phyloP scores from a whole-genome alignment of 2,888 invertebrate genomes.

The Mechanitis mazaeus region DNA sequence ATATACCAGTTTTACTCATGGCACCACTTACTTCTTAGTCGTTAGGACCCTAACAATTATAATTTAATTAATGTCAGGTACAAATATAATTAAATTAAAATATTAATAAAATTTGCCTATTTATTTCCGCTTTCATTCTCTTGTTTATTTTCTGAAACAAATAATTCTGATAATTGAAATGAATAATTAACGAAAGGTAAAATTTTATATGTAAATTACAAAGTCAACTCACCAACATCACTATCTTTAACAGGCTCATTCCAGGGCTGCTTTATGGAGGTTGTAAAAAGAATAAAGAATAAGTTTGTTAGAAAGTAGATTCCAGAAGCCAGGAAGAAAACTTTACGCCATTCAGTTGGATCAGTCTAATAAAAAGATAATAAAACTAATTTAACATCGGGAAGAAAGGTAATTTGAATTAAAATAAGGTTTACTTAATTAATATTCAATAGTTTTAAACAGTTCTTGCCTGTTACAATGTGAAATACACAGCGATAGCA shows the following conservation, averaged over 20 bases:
- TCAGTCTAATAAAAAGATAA: slow-evolving; percentile 68
- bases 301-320: slow-evolving; percentile 83
- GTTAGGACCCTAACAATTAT: slow-evolving; percentile 5
- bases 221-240: slow-evolving; percentile 40
- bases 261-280: slow-evolving; percentile 84
- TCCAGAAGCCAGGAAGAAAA: slow-evolving; percentile 84
- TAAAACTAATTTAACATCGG: not conserved
- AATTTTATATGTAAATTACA: slow-evolving; percentile 4
- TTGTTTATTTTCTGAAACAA: slow-evolving; percentile 40
- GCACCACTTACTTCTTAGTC: not conserved
- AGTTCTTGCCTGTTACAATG: not conserved
- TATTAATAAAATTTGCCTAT: slow-evolving; percentile 4
- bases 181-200: slow-evolving; percentile 13
- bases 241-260: slow-evolving; percentile 70
- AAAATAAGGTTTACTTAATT: no score
- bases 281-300: slow-evolving; percentile 82
- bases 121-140: slow-evolving; percentile 22
- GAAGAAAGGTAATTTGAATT: not conserved
- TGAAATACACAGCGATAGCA: no score
- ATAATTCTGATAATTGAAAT: slow-evolving; percentile 19
- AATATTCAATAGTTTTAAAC: no score
- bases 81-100: slow-evolving; percentile 28
- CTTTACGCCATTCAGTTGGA: slow-evolving; percentile 81
- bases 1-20: slow-evolving; percentile 2
- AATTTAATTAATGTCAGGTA: slow-evolving; percentile 27